phyloP scores from a whole-genome alignment of 2,888 invertebrate genomes.

The Tinea semifulvella region DNA sequence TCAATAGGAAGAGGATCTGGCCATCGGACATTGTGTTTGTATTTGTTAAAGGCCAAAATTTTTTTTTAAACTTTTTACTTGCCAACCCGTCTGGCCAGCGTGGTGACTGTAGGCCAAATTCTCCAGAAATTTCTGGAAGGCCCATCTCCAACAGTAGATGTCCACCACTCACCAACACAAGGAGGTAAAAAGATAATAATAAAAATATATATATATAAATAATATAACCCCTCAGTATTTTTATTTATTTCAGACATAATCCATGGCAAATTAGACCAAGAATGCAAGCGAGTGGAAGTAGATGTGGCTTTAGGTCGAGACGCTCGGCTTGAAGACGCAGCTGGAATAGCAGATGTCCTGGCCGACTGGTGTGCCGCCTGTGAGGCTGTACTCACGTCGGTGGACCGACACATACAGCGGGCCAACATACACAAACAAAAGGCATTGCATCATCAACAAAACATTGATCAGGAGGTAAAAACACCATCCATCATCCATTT shows the following conservation, averaged over 20 bases:
- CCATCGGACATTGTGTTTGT: too few species aligned
- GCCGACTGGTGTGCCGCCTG: constrained; percentile 91
- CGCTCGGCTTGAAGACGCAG: constrained; percentile 84
- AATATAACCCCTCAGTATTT: background rate
- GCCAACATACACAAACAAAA: constrained; percentile 88
- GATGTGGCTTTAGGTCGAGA: constrained; percentile 95
- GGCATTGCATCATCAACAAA: constrained; percentile 80
- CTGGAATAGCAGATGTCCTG: constrained; percentile 81
- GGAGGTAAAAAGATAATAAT: too few species aligned
- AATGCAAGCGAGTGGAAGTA: constrained; percentile 91
- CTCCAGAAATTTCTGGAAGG: too few species aligned
- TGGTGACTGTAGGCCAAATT: too few species aligned
- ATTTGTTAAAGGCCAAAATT: too few species aligned
- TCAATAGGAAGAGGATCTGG: too few species aligned
- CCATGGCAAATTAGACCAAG: constrained; percentile 95
- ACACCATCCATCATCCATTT: too few species aligned
- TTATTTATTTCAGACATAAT: constrained; percentile 77
- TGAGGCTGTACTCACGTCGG: constrained; percentile 86
- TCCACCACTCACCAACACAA: too few species aligned
- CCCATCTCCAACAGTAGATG: too few species aligned
- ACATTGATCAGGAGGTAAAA: constrained; percentile 84
- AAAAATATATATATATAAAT: background rate
- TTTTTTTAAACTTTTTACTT: too few species aligned
- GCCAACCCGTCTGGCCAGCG: too few species aligned
- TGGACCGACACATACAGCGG: constrained; percentile 87